phyloP scores from a whole-genome alignment of 2,888 invertebrate species.

The Smittia sp. region DNA sequence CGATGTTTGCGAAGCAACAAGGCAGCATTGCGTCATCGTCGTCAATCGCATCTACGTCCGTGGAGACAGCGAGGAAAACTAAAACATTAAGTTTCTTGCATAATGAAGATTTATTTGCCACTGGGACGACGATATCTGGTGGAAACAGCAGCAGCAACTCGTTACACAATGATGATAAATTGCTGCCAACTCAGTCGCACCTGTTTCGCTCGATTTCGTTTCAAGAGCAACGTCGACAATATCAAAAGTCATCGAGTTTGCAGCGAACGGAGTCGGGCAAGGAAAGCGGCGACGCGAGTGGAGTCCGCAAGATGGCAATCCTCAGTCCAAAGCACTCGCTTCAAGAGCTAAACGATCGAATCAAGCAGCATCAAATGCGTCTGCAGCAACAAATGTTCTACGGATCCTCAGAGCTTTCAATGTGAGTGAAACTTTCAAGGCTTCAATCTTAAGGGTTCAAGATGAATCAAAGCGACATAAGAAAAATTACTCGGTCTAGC shows the following conservation, averaged over 20 bases:
- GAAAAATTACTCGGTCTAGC: too few species aligned
- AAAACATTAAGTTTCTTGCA: conserved; percentile 40
- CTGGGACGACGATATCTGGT: neutral
- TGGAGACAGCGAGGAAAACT: conserved; percentile 10
- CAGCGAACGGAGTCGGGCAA: conserved; percentile 19
- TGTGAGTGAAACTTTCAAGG: conserved; percentile 30
- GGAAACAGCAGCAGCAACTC: conserved; percentile 11
- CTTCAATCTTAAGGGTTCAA: neutral
- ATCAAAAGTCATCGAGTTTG: neutral
- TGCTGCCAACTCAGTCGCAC: neutral
- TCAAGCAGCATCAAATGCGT: conserved; percentile 19
- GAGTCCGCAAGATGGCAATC: conserved; percentile 15
- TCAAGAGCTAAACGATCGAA: conserved; percentile 28
- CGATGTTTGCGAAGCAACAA: conserved; percentile 21
- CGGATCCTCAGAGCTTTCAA: conserved; percentile 11
- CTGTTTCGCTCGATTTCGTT: conserved; percentile 40
- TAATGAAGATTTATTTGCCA: conserved; percentile 36
- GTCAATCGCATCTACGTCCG: neutral
- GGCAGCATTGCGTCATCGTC: conserved; percentile 36
- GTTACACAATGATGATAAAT: neutral
- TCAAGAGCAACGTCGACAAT: conserved; percentile 37
- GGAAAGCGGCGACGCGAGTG: neutral
- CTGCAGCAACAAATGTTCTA: conserved; percentile 38
- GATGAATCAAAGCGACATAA: neutral
- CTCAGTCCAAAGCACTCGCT: conserved; percentile 26